Percentiles rank a stretch among this genome's conserved stretches.
These are phyloP conservation scores for Camptogramma bilineatum DNA, from an alignment of 2,888 invertebrate species.

Conservation along the genomic window DNA sequence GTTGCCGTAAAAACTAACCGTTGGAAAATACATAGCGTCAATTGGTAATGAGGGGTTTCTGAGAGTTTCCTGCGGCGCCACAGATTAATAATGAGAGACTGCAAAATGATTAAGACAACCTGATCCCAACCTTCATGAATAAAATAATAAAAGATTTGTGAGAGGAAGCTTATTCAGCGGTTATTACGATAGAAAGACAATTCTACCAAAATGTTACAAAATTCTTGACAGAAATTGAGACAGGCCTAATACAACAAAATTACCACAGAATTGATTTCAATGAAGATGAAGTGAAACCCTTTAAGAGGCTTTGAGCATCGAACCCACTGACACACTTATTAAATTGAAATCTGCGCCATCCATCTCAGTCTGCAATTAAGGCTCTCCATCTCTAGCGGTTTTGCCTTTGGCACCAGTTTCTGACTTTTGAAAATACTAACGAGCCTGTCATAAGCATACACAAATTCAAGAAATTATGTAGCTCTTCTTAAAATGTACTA, in stretches of 20 bases:
- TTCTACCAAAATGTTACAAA: too few relatives aligned
- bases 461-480: background rate
- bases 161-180: too few relatives aligned
- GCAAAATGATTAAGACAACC: background rate
- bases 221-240: too few relatives aligned
- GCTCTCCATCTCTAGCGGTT: conserved; percentile 21
- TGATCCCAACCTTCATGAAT: background rate
- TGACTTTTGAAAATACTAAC: background rate
- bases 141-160: too few relatives aligned
- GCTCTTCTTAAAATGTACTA: background rate
- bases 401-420: conserved; percentile 8
- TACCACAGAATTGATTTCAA: background rate
- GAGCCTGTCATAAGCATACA: background rate
- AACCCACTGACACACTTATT: conserved; percentile 20
- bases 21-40: background rate
- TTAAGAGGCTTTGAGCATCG: background rate
- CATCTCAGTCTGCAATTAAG: conserved; percentile 28
- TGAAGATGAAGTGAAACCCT: background rate
- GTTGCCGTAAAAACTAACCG: background rate
- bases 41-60: conserved; percentile 5
- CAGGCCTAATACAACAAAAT: background rate
- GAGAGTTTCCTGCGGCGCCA: background rate
- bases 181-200: too few relatives aligned
- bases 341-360: conserved; percentile 28
- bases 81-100: background rate